These are phyloP conservation scores for Melitaea athalia DNA, from an alignment of 2,888 invertebrate species.

Conservation along the genomic window DNA sequence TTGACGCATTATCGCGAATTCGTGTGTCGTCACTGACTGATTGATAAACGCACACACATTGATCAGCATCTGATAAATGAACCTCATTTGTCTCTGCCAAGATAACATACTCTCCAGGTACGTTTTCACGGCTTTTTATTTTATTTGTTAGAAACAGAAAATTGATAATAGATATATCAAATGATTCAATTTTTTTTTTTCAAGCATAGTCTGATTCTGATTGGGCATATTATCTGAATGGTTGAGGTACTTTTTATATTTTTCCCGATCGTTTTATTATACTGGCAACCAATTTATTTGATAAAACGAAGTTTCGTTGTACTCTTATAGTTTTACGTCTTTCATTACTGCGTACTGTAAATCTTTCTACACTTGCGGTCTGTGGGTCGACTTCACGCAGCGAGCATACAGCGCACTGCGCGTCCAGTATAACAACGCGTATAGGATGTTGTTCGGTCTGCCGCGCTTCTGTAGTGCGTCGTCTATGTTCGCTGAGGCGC, in stretches of 20 bases:
- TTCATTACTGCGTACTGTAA: background rate
- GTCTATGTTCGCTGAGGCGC: too few relatives aligned
- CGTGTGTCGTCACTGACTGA: conserved; percentile 33
- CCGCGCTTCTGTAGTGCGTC: too few relatives aligned
- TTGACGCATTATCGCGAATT: conserved; percentile 26
- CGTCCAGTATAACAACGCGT: too few relatives aligned
- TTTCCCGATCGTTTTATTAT: conserved; percentile 12
- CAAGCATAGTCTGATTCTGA: conserved; percentile 10
- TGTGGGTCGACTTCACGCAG: too few relatives aligned
- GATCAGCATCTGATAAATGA: conserved; percentile 69
- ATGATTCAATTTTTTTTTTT: conserved; percentile 49
- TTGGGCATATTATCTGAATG: background rate
- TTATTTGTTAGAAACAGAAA: conserved; percentile 74
- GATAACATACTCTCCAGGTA: conserved; percentile 74
- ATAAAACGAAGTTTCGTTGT: background rate
- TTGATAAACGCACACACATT: conserved; percentile 58
- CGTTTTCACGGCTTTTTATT: conserved; percentile 72
- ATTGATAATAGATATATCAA: conserved; percentile 78
- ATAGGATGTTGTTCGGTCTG: too few relatives aligned
- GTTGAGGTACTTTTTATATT: background rate
- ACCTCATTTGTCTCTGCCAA: conserved; percentile 77
- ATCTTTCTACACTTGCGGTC: too few relatives aligned
- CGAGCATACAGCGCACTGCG: too few relatives aligned
- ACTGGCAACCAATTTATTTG: conserved; percentile 1
- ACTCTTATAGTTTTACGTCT: background rate